These are phyloP conservation scores for Pseudococcus jackbeardsleyi DNA, from an alignment of 2,888 invertebrate species.

Conservation along the genomic window DNA sequence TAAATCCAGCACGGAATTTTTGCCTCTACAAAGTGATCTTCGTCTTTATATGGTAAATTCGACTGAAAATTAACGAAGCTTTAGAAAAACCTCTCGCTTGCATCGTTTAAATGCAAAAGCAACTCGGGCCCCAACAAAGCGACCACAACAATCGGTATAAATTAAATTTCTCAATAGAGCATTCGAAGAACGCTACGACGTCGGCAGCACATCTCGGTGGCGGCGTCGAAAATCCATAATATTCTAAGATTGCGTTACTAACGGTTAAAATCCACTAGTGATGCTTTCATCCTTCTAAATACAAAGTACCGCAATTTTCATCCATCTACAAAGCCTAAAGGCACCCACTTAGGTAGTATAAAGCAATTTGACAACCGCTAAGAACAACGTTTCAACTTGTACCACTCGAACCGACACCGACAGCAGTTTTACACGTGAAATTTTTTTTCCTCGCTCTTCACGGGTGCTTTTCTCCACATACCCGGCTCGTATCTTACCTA, in stretches of 20 bases:
- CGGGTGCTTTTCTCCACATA: background rate
- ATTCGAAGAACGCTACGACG: background rate
- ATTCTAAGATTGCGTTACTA: conserved; percentile 22
- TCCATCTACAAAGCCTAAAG: conserved; percentile 28
- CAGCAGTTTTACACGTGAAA: background rate
- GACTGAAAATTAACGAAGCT: background rate
- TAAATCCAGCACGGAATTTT: too few relatives aligned
- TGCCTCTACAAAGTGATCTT: background rate
- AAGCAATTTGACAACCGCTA: conserved; percentile 23
- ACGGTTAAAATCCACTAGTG: conserved; percentile 8
- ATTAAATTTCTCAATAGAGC: conserved; percentile 11
- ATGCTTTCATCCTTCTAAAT: conserved; percentile 28
- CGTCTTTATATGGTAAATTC: background rate
- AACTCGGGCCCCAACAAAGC: background rate
- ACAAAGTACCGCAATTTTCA: conserved; percentile 24
- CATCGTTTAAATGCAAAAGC: conserved; percentile 18
- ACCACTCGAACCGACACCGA: background rate
- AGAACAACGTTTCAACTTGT: conserved; percentile 24
- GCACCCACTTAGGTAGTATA: conserved; percentile 19
- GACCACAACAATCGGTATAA: conserved; percentile 28
- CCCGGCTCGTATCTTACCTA: background rate
- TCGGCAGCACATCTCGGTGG: background rate
- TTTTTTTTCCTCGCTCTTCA: background rate
- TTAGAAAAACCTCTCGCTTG: background rate
- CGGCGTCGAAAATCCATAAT: conserved; percentile 1